These are phyloP conservation scores for Microcaecilia unicolor DNA, from an alignment of 2,797 vertebrate genomes.

Conservation along the genomic window DNA sequence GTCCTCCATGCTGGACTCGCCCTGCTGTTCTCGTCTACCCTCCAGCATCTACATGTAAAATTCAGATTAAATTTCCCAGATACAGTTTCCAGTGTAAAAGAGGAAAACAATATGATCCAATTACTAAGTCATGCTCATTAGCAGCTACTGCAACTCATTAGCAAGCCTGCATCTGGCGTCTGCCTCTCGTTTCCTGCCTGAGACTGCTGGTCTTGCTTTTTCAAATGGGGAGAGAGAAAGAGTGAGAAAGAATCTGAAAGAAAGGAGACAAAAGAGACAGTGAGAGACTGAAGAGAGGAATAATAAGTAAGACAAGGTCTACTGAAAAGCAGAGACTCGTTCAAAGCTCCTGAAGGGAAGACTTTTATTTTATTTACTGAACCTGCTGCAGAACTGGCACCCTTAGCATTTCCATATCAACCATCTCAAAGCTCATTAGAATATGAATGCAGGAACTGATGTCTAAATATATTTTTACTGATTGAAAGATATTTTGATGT, in stretches of 20 bases:
- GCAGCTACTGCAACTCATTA: conserved; percentile 27
- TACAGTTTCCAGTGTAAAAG: conserved; percentile 28
- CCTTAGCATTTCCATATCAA: too few species aligned
- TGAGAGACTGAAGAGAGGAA: conserved; percentile 1
- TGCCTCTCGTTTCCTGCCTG: conserved; percentile 12
- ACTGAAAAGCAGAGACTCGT: conserved; percentile 1
- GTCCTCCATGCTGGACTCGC: too few species aligned
- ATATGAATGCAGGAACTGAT: too few species aligned
- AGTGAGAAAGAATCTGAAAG: neutral
- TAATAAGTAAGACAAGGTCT: neutral
- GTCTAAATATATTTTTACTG: too few species aligned
- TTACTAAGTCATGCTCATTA: conserved; percentile 26
- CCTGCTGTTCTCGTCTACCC: neutral
- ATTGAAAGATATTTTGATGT: too few species aligned
- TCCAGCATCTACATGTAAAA: fast-evolving
- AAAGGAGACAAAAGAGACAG: conserved; percentile 1
- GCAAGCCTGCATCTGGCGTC: conserved; percentile 14
- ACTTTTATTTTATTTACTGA: too few species aligned
- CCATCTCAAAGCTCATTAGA: too few species aligned
- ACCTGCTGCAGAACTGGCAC: too few species aligned
- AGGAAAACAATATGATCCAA: conserved; percentile 19
- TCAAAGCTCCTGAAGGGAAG: too few species aligned
- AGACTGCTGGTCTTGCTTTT: conserved; percentile 9
- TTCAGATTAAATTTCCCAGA: conserved; percentile 23
- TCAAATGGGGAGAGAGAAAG: neutral